Evolutionary conservation across 2,113 vertebrate genomes (phyloP).

Genomic region (Cisticola juncidis): DNA sequence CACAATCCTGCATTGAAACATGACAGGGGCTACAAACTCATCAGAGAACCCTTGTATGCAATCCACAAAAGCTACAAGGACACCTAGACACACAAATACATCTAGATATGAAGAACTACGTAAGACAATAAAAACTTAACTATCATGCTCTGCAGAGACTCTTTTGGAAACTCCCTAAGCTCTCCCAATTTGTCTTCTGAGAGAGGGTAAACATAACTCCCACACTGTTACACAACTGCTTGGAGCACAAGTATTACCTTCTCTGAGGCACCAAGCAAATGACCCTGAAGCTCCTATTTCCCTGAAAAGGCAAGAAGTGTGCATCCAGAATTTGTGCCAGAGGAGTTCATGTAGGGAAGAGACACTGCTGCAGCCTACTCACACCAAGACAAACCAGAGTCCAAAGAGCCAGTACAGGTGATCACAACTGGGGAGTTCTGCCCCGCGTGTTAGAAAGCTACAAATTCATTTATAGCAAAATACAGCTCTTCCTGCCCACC

Average conservation of each 20-base stretch:
- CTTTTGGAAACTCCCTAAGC: neutral
- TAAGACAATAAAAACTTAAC: neutral
- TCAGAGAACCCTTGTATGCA: neutral
- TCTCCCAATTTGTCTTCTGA: neutral
- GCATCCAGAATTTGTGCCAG: neutral
- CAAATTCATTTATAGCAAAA: neutral
- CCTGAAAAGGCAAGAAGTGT: neutral
- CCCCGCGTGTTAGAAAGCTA: neutral
- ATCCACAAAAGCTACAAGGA: neutral
- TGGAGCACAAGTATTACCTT: neutral
- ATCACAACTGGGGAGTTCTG: neutral
- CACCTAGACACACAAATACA: neutral
- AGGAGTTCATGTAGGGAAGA: neutral
- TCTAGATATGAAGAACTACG: neutral
- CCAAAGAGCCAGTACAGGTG: neutral
- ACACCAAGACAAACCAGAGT: neutral
- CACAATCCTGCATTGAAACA: neutral
- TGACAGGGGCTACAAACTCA: neutral
- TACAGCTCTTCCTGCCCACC: neutral
- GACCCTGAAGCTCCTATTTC: neutral
- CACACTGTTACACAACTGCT: neutral
- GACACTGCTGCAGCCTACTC: neutral
- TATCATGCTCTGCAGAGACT: neutral
- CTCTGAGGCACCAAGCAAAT: neutral
- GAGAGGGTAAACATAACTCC: neutral